Conservation (phyloP, 1,140 invertebrate genomes). For the Aphidius gifuensis region DNA sequence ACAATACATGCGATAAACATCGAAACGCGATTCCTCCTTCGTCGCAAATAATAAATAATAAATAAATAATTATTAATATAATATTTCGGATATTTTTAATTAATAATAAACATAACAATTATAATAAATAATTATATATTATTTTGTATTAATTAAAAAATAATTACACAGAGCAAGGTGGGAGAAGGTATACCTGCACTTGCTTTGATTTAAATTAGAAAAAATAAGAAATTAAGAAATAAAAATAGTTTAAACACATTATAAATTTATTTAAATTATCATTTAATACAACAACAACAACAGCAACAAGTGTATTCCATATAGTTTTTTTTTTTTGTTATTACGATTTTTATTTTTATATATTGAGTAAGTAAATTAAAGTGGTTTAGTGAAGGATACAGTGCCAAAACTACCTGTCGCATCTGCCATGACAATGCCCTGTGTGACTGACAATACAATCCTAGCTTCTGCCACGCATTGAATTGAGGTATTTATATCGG, state of each 20-base stretch:
- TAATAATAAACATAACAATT: too few species aligned
- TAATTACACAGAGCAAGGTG: conserved; percentile 42
- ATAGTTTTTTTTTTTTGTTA: conserved; percentile 31
- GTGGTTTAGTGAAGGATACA: conserved; percentile 53
- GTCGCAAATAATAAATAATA: too few species aligned
- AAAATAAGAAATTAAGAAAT: not conserved
- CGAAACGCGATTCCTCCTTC: too few species aligned
- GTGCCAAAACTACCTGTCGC: conserved; percentile 52
- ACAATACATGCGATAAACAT: too few species aligned
- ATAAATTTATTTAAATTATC: conserved; percentile 14
- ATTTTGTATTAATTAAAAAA: too few species aligned
- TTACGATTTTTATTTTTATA: conserved; percentile 13
- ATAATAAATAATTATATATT: not conserved
- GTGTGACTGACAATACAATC: conserved; percentile 56
- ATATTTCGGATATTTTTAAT: not conserved
- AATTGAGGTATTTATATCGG: conserved; percentile 55
- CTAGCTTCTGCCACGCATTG: conserved; percentile 56
- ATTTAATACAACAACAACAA: too few species aligned
- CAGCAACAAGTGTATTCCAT: conserved; percentile 24
- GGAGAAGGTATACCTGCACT: conserved; percentile 55
- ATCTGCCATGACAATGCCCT: conserved; percentile 55
- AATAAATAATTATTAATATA: too few species aligned
- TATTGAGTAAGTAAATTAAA: conserved; percentile 34
- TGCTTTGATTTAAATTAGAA: conserved; percentile 45
- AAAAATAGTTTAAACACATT: too few species aligned